Evolutionary conservation across 2,113 vertebrate species (phyloP), one percentile per base, ranked within the genome.

Genomic region (Acinonyx jubatus): DNA sequence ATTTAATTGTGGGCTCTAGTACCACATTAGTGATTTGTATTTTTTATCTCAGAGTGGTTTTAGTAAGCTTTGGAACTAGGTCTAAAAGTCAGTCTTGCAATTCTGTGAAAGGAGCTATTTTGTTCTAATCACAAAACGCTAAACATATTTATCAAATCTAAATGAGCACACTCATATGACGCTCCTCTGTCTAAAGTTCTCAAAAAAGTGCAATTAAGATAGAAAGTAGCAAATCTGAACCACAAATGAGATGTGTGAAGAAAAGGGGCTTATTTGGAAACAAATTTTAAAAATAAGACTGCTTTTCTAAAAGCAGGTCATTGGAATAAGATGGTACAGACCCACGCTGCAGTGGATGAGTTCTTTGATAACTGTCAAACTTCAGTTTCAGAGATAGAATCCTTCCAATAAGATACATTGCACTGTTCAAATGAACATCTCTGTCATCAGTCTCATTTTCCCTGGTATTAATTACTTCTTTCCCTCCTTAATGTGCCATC

Each of bases 1-100:
- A 94, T 98, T 95, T 97, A 95, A 98, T 91, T 96, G 73, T 98
- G 87, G 83, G 89, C 91, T 97, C 66, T 86, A 95, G 69, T 88
- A 89, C 74, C 73, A 88, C 94, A 63, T 97, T 98, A 98, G 74
- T 94, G 93, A 97, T 98, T 97, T 97, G 68, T 25, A 10, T 97
- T 92, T 97, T 98, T 68, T 50, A 23, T 4, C 78, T 52, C 21
- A 15, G 2, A 78, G 45, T 98, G 86, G 79, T 97, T 97, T 97
- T 93, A 45, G 83, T 33, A 92, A 94, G 3, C 55, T 96, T 93
- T 84, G 66, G 45, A 88, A 96, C 89, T 80, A 87, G 7, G 93
- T 80, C 65, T 96, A 4, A 94, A 90, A 96, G 41, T 92, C 61
- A 71, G 36, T 96, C 73, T 81, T 93, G 68, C 78, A 96, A 68